These are phyloP conservation scores for Tyrannus savana DNA, from an alignment of 2,113 vertebrate genomes.

Conservation along the genomic window DNA sequence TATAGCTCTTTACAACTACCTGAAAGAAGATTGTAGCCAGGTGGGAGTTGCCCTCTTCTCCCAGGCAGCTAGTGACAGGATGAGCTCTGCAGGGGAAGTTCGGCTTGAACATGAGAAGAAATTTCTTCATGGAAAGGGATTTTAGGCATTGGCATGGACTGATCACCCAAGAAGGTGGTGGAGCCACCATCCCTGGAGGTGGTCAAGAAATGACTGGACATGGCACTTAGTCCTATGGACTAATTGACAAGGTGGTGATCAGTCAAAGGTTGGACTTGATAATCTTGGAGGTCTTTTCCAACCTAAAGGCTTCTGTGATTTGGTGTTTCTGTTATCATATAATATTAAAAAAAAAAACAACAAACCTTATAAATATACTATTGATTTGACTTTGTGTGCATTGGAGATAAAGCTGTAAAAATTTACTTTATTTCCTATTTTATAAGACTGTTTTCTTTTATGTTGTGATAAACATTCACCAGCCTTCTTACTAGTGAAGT, in stretches of 20 bases:
- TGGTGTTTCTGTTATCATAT: background rate
- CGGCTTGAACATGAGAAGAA: background rate
- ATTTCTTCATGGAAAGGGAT: background rate
- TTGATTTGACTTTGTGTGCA: background rate
- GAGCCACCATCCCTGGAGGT: background rate
- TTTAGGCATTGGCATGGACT: background rate
- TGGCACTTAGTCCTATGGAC: background rate
- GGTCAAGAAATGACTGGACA: background rate
- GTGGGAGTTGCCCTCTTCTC: background rate
- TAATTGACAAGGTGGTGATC: background rate
- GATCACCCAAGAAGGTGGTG: background rate
- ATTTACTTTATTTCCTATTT: background rate
- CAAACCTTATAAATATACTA: background rate
- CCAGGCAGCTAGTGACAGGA: background rate
- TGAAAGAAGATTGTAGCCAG: background rate
- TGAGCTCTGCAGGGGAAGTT: background rate
- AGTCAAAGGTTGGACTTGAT: background rate
- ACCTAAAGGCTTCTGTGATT: background rate
- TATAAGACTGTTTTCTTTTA: background rate
- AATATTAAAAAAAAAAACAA: background rate
- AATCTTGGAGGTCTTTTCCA: background rate
- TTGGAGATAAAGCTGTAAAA: background rate
- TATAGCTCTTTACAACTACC: background rate
- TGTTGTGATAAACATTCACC: background rate
- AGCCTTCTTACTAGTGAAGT: background rate